phyloP scores from a whole-genome alignment of 2,797 vertebrate species.

The Megaceryle alcyon region DNA sequence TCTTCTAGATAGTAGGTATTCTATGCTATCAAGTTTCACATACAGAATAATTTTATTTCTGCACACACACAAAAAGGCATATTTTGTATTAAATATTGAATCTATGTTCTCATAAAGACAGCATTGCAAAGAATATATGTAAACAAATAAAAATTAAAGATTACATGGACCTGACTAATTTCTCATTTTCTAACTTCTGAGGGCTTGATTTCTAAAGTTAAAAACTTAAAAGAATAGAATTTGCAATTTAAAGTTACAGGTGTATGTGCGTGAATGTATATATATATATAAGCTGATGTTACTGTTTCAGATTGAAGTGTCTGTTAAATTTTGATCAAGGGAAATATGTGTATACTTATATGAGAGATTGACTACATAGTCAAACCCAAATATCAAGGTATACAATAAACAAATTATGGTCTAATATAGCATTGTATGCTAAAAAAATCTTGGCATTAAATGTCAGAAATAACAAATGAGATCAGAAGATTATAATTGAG shows the following conservation, averaged over 20 bases:
- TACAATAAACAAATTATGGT: background rate
- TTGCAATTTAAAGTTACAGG: background rate
- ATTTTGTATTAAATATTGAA: background rate
- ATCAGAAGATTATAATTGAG: background rate
- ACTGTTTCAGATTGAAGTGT: background rate
- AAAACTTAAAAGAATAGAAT: background rate
- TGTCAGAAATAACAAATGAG: background rate
- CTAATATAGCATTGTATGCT: background rate
- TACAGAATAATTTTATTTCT: background rate
- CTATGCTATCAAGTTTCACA: background rate
- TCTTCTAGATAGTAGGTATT: background rate
- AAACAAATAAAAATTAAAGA: background rate
- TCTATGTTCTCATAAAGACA: background rate
- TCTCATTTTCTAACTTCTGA: background rate
- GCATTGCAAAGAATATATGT: background rate
- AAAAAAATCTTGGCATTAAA: background rate
- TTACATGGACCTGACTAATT: background rate
- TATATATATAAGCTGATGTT: background rate
- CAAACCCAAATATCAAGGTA: background rate
- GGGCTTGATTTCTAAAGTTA: background rate
- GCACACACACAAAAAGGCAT: background rate
- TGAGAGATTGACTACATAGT: background rate
- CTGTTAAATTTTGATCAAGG: background rate
- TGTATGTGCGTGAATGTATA: background rate
- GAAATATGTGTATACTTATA: background rate